These are phyloP conservation scores for Takifugu flavidus DNA, from an alignment of 2,113 vertebrate genomes.

Conservation along the genomic window DNA sequence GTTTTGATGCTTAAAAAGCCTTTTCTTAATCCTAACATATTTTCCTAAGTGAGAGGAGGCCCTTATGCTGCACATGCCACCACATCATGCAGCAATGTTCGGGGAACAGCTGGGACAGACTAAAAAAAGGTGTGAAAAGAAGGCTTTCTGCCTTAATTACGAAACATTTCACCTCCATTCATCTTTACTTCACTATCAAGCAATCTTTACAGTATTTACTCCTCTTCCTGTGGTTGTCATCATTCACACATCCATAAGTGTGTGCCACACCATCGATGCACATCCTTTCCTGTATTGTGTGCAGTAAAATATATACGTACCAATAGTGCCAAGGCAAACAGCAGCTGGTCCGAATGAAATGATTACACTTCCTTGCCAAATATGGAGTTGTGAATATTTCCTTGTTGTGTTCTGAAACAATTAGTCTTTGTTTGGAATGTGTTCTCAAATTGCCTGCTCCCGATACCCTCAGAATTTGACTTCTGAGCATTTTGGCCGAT, in stretches of 20 bases:
- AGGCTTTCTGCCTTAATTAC: no score
- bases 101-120: no score
- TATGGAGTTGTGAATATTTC: constrained; percentile 3
- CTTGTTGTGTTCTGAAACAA: constrained; percentile 20
- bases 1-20: no score
- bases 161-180: no score
- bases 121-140: no score
- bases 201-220: no score
- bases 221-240: not conserved
- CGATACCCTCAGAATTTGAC: constrained; percentile 24
- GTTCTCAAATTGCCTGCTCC: constrained; percentile 1
- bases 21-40: no score
- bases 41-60: no score
- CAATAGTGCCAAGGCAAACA: not conserved
- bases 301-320: not conserved
- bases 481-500: constrained; percentile 28
- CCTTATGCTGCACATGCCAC: no score
- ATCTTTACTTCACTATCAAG: no score
- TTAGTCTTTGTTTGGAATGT: constrained; percentile 18
- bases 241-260: not conserved
- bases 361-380: not conserved
- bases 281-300: not conserved
- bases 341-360: constrained; percentile 25
- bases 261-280: not conserved
- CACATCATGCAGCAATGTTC: no score